Base-by-base conservation (phyloP, 2,113 vertebrate species). In the Hymenochirus boettgeri region DNA sequence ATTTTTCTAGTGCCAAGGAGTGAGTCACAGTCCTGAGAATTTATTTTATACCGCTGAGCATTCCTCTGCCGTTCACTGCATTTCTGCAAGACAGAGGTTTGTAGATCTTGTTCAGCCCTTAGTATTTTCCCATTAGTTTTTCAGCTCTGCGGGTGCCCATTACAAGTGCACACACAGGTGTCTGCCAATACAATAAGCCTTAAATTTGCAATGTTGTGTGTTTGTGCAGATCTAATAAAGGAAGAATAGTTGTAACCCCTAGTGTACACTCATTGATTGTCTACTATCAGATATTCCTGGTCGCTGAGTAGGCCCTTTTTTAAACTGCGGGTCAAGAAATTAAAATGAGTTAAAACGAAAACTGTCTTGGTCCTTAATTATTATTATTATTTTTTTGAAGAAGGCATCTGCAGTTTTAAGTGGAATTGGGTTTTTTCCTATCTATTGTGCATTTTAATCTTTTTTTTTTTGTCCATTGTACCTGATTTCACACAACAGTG, bases 1-100 rank as follows among this genome's bases (percentile, higher is more conserved):
- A 67, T 67, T 60, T 67, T 67, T 66, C 29, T 55, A 59, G 65
- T 67, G 65, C 65, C 65, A 67, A 60, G 65, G 46, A 53, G 46
- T 67, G 65, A 67, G 31, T 67, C 65, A 67, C 33, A 13, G 42
- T 29, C 55, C 51, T 54, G 18, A 58, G 55, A 42, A 29, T 67
- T 67, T 67, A 67, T 67, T 67, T 42, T 67, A 60, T 67, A 47
- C 12, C 45, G 65, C 56, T 42, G 65, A 60, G 56, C 47, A 12
- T 59, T 25, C 56, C 48, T 33, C 65, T 67, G 65, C 56, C 55
- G 22, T 60, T 60, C 52, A 33, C 57, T 42, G 47, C 57, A 11
- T 25, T 7, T 45, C 35, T 67, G 57, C 57, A 47, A 53, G 24
- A 2, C 9, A 12, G 29, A 42, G 27, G 55, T 45, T 27, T 51